Evolutionary conservation across 30 jellyfish, hydroid and myxozoan species (phyloP), one percentile per base, ranked within the genome.

Genomic region (Hydractinia echinata): DNA sequence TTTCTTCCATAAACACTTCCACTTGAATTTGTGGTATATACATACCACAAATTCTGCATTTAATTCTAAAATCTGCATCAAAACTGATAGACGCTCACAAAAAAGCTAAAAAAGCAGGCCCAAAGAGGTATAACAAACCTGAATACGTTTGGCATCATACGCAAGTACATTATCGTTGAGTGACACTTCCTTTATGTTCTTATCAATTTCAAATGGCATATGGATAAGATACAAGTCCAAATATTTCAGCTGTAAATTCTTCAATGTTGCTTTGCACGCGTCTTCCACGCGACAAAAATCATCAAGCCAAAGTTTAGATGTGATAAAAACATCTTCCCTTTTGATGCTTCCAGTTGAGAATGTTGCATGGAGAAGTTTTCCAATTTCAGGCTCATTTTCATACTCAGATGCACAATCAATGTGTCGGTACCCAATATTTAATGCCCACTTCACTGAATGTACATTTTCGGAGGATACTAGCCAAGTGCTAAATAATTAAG

Each of bases 321-420:
- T 89, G 78, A 89, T 84, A 72, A 77, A 94, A 48, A 94, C 83
- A 50, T 92, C 96, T 83, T 87, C 92, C 54, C 98, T 85, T 50
- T 87, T 92, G 4, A 86, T 76, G 53, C 61, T 79, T 21, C 96
- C 98, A 5, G 82, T 74, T 53, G 93, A 72, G 70, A 85, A 92
- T 50, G 69, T 82, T 68, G 82, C 79, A 8, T 71, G 67, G 86
- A 82, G 54, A 18, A 79, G 72, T 81, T 94, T 94, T 5, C 99
- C 99, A 54, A 94, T 85, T 66, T 89, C 96, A 2, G 81, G 89
- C 70, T 94, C 99, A 83, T 94, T 94, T n/a, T n/a, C 73, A 71
- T 94, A 94, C 21, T 51, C 50, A 15, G 83, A 86, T 7, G 99
- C 99, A 89, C 99, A 83, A 76, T 94, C 99, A 30, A 94, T 88